Evolutionary conservation across 2,888 invertebrate species (phyloP).

Genomic region (Hirtodrosophila cameraria): DNA sequence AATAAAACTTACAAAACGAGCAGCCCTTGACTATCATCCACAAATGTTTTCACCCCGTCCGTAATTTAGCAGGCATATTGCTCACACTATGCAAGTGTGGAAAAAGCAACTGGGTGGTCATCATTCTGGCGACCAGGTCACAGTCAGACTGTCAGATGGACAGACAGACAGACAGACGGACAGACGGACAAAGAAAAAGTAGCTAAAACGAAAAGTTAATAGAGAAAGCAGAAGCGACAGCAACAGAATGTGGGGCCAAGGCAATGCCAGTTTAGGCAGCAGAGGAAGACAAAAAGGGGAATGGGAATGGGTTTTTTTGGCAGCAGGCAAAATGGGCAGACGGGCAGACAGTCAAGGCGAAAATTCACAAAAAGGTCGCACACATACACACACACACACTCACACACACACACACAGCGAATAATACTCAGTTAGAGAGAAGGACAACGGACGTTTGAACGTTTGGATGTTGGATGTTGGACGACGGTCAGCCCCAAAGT

Average conservation of each 20-base stretch:
- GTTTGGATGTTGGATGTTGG: constrained; percentile 40
- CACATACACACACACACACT: constrained; percentile 24
- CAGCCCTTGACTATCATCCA: constrained; percentile 44
- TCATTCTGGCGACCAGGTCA: constrained; percentile 74
- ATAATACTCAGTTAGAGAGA: constrained; percentile 20
- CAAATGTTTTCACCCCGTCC: constrained; percentile 26
- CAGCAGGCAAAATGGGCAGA: constrained; percentile 49
- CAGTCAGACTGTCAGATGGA: constrained; percentile 51
- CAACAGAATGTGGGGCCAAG: constrained; percentile 76
- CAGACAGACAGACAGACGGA: constrained; percentile 20
- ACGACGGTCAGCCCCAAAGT: constrained; percentile 70
- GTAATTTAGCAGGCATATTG: constrained; percentile 52
- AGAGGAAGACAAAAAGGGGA: constrained; percentile 5
- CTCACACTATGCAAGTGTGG: constrained; percentile 30
- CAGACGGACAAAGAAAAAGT: constrained; percentile 72
- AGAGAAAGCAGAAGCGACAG: constrained; percentile 74
- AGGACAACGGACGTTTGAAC: constrained; percentile 53
- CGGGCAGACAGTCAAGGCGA: constrained; percentile 74
- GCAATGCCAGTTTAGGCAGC: constrained; percentile 36
- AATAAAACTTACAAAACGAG: constrained; percentile 39
- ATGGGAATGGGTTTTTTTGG: constrained; percentile 35
- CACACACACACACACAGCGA: constrained; percentile 8
- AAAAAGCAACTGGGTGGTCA: constrained; percentile 56
- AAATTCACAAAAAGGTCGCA: constrained; percentile 74
- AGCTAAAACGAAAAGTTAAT: constrained; percentile 78